These are phyloP conservation scores for Ormyrus pomaceus DNA, from an alignment of 2,888 invertebrate species.

Conservation along the genomic window DNA sequence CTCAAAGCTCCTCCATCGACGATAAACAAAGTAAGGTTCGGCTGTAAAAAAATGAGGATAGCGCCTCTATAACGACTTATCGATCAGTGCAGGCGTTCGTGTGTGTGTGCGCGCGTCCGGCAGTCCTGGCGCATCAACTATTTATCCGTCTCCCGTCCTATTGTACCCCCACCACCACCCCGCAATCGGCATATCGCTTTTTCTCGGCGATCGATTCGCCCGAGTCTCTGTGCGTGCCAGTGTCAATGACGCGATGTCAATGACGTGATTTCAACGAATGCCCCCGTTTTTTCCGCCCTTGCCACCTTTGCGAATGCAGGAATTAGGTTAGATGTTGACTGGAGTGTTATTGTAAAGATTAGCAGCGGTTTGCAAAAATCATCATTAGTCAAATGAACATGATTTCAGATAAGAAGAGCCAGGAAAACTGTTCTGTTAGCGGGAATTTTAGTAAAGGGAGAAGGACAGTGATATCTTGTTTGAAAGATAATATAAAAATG, in stretches of 20 bases:
- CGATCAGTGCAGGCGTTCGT: slow-evolving; percentile 28
- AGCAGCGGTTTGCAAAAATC: no score
- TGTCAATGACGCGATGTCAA: slow-evolving; percentile 9
- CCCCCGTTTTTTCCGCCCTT: background rate
- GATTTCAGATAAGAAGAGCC: no score
- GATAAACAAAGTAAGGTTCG: slow-evolving; percentile 21
- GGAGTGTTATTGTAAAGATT: no score
- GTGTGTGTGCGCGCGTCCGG: background rate
- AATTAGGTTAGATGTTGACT: no score
- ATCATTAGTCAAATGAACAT: no score
- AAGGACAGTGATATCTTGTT: no score
- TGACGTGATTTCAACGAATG: background rate
- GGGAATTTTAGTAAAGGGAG: no score
- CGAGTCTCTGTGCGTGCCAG: background rate
- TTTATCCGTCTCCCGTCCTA: slow-evolving; percentile 28
- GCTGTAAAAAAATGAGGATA: background rate
- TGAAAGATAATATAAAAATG: no score
- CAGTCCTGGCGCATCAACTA: slow-evolving; percentile 29
- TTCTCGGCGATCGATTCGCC: slow-evolving; percentile 4
- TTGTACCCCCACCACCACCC: background rate
- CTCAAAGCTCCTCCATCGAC: background rate
- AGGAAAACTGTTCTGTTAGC: no score
- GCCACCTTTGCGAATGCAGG: no score
- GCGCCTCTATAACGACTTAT: slow-evolving; percentile 42
- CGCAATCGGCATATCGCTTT: slow-evolving; percentile 1